These are phyloP conservation scores for Vannuccia rotundouncinata DNA, from an alignment of 2,888 invertebrate genomes.

Conservation along the genomic window DNA sequence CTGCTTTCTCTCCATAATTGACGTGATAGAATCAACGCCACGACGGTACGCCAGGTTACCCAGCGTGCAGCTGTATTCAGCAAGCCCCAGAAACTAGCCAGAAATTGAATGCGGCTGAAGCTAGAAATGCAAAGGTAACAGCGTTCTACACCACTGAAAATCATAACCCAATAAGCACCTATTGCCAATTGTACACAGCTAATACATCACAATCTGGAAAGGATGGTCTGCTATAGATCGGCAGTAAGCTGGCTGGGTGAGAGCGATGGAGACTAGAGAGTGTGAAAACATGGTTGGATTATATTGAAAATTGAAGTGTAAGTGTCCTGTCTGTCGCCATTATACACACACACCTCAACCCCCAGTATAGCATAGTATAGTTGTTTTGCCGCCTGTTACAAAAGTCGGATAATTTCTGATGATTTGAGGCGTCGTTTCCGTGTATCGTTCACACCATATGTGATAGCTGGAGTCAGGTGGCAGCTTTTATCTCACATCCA, in stretches of 20 bases:
- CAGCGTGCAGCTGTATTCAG: too few species aligned
- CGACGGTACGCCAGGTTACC: too few species aligned
- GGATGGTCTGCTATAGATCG: too few species aligned
- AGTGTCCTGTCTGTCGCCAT: background rate
- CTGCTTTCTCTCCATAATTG: too few species aligned
- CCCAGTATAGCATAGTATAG: too few species aligned
- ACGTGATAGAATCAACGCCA: too few species aligned
- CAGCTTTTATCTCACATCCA: background rate
- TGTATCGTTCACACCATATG: background rate
- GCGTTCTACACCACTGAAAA: background rate
- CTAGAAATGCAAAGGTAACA: too few species aligned
- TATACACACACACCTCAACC: background rate
- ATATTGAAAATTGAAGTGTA: background rate
- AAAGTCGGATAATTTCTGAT: background rate
- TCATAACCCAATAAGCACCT: slow-evolving; percentile 20
- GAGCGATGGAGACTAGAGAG: background rate
- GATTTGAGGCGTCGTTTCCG: slow-evolving; percentile 3
- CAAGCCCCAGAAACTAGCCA: too few species aligned
- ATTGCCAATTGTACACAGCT: too few species aligned
- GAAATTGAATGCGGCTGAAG: too few species aligned
- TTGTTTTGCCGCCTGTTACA: slow-evolving; percentile 3
- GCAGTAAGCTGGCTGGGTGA: too few species aligned
- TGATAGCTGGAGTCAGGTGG: background rate
- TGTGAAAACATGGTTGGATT: slow-evolving; percentile 11
- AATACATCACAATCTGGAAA: too few species aligned